These are phyloP conservation scores for Actenoides lindsayi DNA, from an alignment of 2,113 vertebrate genomes.

Conservation along the genomic window DNA sequence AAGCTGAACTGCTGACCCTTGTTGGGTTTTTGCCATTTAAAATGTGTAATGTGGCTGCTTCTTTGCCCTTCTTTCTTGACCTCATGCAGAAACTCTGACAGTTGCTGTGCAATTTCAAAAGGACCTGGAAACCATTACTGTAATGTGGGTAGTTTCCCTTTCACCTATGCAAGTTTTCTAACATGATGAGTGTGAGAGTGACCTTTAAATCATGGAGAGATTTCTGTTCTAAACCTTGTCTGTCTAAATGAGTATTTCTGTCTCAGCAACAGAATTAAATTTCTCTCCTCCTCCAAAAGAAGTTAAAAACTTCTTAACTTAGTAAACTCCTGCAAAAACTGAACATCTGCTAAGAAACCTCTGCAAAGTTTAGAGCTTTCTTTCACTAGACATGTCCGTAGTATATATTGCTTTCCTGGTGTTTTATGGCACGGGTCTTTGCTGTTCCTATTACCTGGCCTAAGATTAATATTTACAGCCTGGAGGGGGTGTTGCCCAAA, in stretches of 20 bases:
- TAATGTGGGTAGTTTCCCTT: background rate
- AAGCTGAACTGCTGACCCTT: background rate
- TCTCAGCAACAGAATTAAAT: background rate
- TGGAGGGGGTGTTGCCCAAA: background rate
- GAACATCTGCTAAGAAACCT: background rate
- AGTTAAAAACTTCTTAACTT: background rate
- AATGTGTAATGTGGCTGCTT: background rate
- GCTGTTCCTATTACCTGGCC: background rate
- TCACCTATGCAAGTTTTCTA: background rate
- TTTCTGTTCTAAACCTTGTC: background rate
- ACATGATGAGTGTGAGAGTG: background rate
- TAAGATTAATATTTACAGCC: background rate
- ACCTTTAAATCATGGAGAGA: slow-evolving; percentile 1
- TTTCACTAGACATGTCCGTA: background rate
- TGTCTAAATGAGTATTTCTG: background rate
- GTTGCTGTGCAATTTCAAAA: background rate
- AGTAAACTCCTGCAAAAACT: background rate
- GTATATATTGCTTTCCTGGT: background rate
- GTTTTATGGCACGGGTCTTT: background rate
- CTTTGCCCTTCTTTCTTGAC: background rate
- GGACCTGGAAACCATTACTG: background rate
- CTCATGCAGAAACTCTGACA: background rate
- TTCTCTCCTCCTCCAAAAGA: background rate
- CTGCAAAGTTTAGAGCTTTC: background rate
- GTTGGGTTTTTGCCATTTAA: background rate